Evolutionary conservation across 2,888 invertebrate genomes (phyloP), one percentile per base, ranked within the genome.

Genomic region (Drosophila colorata): DNA sequence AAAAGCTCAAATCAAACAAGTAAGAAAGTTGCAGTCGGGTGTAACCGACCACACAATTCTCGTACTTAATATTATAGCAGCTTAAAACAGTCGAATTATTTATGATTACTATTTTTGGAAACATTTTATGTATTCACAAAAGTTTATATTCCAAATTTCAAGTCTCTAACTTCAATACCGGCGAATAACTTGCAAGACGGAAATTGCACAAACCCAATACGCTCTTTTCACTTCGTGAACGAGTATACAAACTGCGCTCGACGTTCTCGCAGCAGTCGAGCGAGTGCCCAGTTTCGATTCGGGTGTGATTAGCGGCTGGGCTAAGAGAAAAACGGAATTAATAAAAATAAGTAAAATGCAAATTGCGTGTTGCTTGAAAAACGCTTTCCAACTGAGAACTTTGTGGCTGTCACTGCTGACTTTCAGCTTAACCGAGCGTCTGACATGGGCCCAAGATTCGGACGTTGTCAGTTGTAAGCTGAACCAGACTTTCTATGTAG

Each of bases 401-500:
- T 20, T 3, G 20, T 55, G 53, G 38, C 9, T 59, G 8, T 8
- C 8, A 14, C 14, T 69, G 13, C 6, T 64, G 14, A 4, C 44
- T 23, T 18, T 28, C 23, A 9, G 40, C n/a, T 20, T 41, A 2
- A 16, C n/a, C 6, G 41, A 13, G 16, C 33, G n/a, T n/a, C 6
- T 11, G 11, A 16, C 23, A 37, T 14, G 18, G 23, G 66, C 70
- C 2, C 80, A 74, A 58, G 80, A 86, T 55, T 14, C 60, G 13
- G 86, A 81, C 6, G 18, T 81, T 14, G 83, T 71, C 5, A 69
- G 43, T 8, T 60, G 81, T 81, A 59, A 47, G 81, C 16, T 2
- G 14, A 1, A 8, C 13, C 8, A 4, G 20, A 5, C 20, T 20
- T 20, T 20, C 20, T 3, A 20, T 20, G 20, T 3, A 20, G 2